These are phyloP conservation scores for Parasteatoda lunata DNA, from an alignment of 2,888 invertebrate genomes.

Conservation along the genomic window DNA sequence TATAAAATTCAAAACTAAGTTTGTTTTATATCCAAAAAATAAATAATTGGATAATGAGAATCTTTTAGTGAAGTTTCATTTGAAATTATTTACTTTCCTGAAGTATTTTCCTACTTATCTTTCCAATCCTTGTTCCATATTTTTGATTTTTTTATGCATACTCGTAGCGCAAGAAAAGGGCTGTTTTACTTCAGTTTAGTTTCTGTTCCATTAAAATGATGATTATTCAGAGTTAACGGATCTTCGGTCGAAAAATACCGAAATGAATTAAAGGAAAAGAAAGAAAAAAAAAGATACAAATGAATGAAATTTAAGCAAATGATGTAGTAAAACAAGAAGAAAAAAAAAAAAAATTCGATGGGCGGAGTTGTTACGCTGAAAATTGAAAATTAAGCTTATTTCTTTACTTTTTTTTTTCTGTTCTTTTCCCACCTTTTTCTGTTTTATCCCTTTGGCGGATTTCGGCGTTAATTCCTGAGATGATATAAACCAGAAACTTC, in stretches of 20 bases:
- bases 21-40: too few species aligned
- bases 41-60: too few species aligned
- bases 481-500: slow-evolving; percentile 65
- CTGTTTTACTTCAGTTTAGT: slow-evolving; percentile 28
- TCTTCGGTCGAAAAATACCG: slow-evolving; percentile 15
- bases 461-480: slow-evolving; percentile 44
- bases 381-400: slow-evolving; percentile 37
- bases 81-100: too few species aligned
- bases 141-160: too few species aligned
- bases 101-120: too few species aligned
- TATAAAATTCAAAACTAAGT: too few species aligned
- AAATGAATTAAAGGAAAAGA: slow-evolving; percentile 14
- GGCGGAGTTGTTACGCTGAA: slow-evolving; percentile 37
- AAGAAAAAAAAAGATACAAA: slow-evolving; percentile 22
- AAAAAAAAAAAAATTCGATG: slow-evolving; percentile 32
- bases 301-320: slow-evolving; percentile 40
- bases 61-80: too few species aligned
- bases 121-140: too few species aligned
- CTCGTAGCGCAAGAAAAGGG: slow-evolving; percentile 17
- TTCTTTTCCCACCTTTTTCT: slow-evolving; percentile 6
- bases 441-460: neutral
- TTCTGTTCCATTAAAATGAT: slow-evolving; percentile 55
- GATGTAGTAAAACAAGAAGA: slow-evolving; percentile 17
- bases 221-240: slow-evolving; percentile 56
- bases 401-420: slow-evolving; percentile 25